These are phyloP conservation scores for Papilio machaon DNA, from an alignment of 1,140 invertebrate genomes.

Conservation along the genomic window DNA sequence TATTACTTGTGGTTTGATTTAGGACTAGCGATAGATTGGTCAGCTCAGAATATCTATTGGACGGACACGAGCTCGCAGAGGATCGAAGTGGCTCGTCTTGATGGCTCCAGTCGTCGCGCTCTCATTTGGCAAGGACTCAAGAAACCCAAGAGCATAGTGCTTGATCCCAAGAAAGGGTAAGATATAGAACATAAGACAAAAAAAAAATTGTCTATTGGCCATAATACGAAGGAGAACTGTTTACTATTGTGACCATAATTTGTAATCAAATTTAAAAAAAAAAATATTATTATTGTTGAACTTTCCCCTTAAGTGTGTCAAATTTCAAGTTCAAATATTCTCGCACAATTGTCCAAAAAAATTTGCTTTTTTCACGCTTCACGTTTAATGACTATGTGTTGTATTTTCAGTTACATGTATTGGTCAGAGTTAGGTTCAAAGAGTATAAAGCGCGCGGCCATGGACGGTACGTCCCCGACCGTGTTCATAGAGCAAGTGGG, in stretches of 20 bases:
- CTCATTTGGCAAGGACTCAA: conserved; percentile 92
- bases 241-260: no score
- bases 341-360: no score
- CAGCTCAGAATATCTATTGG: conserved; percentile 98
- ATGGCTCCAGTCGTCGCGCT: conserved; percentile 91
- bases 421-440: conserved; percentile 93
- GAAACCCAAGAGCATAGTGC: conserved; percentile 92
- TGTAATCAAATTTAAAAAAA: no score
- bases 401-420: conserved; percentile 89
- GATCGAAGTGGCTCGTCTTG: conserved; percentile 94
- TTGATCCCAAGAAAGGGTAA: conserved; percentile 93
- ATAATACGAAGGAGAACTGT: no score
- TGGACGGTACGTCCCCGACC: conserved; percentile 87
- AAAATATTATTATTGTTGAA: no score
- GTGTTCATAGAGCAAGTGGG: conserved; percentile 88
- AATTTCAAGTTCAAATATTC: no score
- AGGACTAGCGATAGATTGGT: conserved; percentile 96
- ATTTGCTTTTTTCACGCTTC: no score
- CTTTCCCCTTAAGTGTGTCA: no score
- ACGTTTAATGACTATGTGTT: neutral
- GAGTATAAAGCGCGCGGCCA: conserved; percentile 87
- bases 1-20: conserved; percentile 14
- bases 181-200: conserved; percentile 39
- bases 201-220: no score
- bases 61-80: conserved; percentile 93